Evolutionary conservation across 2,888 invertebrate species (phyloP).

Genomic region (Cheilosia scutellata): DNA sequence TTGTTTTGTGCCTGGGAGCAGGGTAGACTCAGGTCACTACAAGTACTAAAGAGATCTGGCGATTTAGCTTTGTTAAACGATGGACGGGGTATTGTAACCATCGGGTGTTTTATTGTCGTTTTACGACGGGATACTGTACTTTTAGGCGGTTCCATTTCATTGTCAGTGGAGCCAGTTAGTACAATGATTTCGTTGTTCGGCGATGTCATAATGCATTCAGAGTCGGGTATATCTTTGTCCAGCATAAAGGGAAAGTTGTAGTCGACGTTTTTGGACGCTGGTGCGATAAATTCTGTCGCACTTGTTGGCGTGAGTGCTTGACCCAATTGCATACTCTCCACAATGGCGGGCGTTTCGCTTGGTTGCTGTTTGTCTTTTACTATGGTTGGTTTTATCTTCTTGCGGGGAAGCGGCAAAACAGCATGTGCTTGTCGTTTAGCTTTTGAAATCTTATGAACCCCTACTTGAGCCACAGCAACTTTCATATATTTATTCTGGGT

Average conservation of each 20-base stretch:
- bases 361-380: not conserved
- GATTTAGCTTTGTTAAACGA: conserved; percentile 78
- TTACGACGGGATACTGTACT: conserved; percentile 44
- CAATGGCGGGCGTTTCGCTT: conserved; percentile 15
- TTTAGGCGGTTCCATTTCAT: conserved; percentile 60
- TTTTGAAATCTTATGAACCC: not conserved
- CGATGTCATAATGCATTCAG: conserved; percentile 48
- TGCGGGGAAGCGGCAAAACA: not conserved
- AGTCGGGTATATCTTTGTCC: conserved; percentile 54
- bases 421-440: not conserved
- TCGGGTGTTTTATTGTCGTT: conserved; percentile 31
- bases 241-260: conserved; percentile 66
- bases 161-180: conserved; percentile 56
- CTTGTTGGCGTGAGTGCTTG: conserved; percentile 76
- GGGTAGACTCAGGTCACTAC: conserved; percentile 73
- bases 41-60: conserved; percentile 82
- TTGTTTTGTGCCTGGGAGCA: conserved; percentile 77
- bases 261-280: conserved; percentile 33
- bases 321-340: conserved; percentile 77
- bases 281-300: conserved; percentile 12
- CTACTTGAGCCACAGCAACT: conserved; percentile 49
- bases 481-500: conserved; percentile 62
- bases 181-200: conserved; percentile 58
- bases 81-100: conserved; percentile 63
- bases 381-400: conserved; percentile 23